Percentiles rank a stretch among this genome's conserved stretches.
These are phyloP conservation scores for Calliopsis andreniformis DNA, from an alignment of 1,140 invertebrate species.

Conservation along the genomic window DNA sequence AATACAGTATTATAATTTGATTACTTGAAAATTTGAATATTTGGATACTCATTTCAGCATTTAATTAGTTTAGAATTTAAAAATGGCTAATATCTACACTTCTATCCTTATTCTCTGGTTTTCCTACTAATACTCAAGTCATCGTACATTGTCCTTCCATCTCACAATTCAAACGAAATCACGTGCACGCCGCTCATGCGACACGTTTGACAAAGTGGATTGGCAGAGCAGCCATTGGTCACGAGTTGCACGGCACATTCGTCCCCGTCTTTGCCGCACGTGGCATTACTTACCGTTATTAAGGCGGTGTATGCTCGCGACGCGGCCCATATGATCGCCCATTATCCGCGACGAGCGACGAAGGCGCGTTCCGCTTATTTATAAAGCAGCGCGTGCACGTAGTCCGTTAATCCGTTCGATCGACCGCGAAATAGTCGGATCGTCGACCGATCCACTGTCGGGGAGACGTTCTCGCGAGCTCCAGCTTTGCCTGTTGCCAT, in stretches of 20 bases:
- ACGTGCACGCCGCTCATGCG: neutral
- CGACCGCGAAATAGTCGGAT: slow-evolving; percentile 47
- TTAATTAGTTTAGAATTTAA: too few species aligned
- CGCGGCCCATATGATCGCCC: slow-evolving; percentile 27
- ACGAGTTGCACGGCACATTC: slow-evolving; percentile 48
- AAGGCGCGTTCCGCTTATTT: slow-evolving; percentile 48
- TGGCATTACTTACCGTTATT: slow-evolving; percentile 59
- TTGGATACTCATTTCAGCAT: too few species aligned
- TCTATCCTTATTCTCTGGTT: too few species aligned
- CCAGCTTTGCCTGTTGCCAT: neutral
- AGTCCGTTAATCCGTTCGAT: slow-evolving; percentile 47
- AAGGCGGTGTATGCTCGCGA: slow-evolving; percentile 42
- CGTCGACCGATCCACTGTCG: neutral
- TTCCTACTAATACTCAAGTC: neutral
- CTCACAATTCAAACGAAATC: slow-evolving; percentile 1
- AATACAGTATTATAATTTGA: too few species aligned
- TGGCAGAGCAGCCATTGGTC: slow-evolving; percentile 39
- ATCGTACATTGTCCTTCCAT: slow-evolving; percentile 1
- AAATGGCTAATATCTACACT: too few species aligned
- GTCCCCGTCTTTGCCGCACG: slow-evolving; percentile 48
- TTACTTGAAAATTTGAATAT: too few species aligned
- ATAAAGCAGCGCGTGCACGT: slow-evolving; percentile 35
- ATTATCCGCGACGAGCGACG: slow-evolving; percentile 35
- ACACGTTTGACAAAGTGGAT: slow-evolving; percentile 52
- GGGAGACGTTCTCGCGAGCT: neutral